Evolutionary conservation across 1,140 invertebrate genomes (phyloP).

Genomic region (Drosophila lacteicornis): DNA sequence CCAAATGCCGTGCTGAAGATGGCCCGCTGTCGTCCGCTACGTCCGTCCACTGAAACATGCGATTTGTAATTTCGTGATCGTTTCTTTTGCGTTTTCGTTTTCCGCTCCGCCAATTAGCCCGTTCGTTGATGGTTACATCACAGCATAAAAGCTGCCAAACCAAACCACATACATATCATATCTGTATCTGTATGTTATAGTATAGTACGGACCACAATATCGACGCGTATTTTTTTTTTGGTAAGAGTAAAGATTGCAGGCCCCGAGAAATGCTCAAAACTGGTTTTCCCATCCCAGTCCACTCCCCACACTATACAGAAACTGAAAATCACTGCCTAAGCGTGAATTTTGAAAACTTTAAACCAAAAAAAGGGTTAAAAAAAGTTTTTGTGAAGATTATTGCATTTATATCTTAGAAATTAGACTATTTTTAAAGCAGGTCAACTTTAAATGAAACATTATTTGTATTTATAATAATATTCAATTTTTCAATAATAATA

Average conservation of each 20-base stretch:
- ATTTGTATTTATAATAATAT: no score
- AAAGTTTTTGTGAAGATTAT: no score
- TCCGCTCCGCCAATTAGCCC: conserved; percentile 78
- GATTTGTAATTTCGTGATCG: conserved; percentile 63
- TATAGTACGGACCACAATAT: conserved; percentile 25
- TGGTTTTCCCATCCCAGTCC: conserved; percentile 45
- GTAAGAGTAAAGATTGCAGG: conserved; percentile 39
- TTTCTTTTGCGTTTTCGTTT: conserved; percentile 61
- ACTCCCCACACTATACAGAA: conserved; percentile 22
- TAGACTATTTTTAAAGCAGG: no score
- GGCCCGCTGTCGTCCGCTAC: conserved; percentile 1
- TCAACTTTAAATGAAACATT: no score
- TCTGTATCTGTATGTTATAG: conserved; percentile 5
- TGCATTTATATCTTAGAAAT: no score
- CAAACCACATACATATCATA: conserved; percentile 35
- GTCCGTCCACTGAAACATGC: conserved; percentile 44
- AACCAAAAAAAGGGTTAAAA: no score
- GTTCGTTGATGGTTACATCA: conserved; percentile 61
- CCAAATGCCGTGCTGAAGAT: conserved; percentile 35
- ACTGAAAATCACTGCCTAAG: neutral
- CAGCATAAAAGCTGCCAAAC: conserved; percentile 67
- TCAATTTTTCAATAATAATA: no score
- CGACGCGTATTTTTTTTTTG: conserved; percentile 18
- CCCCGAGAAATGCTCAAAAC: conserved; percentile 55
- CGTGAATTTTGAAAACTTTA: no score